These are phyloP conservation scores for Pygoscelis adeliae DNA, from an alignment of 2,113 vertebrate species.

Conservation along the genomic window DNA sequence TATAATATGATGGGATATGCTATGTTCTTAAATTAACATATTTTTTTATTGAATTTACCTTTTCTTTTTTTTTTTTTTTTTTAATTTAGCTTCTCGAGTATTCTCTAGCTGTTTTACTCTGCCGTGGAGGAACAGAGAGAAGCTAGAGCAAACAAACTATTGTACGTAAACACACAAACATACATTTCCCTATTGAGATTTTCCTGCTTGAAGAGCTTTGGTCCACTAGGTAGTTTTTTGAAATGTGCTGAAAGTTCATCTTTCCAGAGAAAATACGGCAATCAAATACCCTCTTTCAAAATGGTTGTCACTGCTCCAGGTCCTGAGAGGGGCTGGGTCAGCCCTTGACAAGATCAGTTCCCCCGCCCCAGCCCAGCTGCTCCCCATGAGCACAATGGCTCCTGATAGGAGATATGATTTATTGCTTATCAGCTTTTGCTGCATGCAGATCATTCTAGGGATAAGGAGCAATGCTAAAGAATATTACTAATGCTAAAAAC, in stretches of 20 bases:
- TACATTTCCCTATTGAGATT: neutral
- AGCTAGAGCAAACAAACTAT: neutral
- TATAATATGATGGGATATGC: neutral
- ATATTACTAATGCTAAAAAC: neutral
- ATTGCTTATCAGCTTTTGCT: neutral
- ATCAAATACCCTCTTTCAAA: neutral
- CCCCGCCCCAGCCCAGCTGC: neutral
- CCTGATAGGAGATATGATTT: accelerated
- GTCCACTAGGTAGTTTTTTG: neutral
- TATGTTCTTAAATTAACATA: neutral
- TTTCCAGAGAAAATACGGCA: neutral
- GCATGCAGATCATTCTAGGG: neutral
- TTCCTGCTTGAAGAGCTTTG: neutral
- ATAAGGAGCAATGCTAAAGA: neutral
- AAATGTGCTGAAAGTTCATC: neutral
- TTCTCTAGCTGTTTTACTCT: neutral
- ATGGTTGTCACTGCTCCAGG: neutral
- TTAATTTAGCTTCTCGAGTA: neutral
- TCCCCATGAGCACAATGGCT: neutral
- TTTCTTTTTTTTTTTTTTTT: neutral
- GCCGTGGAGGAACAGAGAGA: neutral
- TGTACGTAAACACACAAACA: neutral
- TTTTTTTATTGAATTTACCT: neutral
- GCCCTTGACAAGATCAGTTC: neutral
- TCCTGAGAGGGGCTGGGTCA: neutral